Conservation (phyloP, 2,888 invertebrate species). For the Nowickia ferox region DNA sequence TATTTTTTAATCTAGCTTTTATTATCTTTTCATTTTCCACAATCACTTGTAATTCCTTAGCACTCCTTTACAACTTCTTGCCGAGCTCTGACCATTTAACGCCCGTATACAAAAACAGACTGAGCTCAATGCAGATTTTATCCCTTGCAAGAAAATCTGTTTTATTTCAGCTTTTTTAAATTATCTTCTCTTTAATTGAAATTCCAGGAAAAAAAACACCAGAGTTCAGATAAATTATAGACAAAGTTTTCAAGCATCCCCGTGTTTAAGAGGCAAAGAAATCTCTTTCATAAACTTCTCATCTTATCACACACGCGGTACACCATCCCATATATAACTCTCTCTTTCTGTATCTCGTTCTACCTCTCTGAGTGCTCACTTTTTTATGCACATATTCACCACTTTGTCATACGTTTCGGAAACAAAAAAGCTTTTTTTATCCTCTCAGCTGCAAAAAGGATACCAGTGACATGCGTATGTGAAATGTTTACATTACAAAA, state of each 20-base stretch:
- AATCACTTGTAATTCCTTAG: slow-evolving; percentile 53
- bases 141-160: slow-evolving; percentile 76
- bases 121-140: slow-evolving; percentile 80
- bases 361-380: neutral
- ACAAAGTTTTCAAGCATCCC: slow-evolving; percentile 42
- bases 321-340: neutral
- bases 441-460: slow-evolving; percentile 37
- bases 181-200: slow-evolving; percentile 51
- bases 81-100: slow-evolving; percentile 81
- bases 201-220: neutral
- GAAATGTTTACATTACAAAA: slow-evolving; percentile 62
- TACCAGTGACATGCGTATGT: slow-evolving; percentile 46
- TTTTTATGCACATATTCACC: slow-evolving; percentile 49
- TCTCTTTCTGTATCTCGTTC: neutral
- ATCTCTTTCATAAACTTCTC: neutral
- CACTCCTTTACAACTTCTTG: slow-evolving; percentile 41
- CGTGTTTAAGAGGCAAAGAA: slow-evolving; percentile 38
- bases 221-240: slow-evolving; percentile 31
- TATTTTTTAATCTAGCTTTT: slow-evolving; percentile 49
- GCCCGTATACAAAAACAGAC: slow-evolving; percentile 83
- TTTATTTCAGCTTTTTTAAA: slow-evolving; percentile 42
- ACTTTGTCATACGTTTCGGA: slow-evolving; percentile 6
- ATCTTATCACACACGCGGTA: neutral
- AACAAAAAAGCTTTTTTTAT: slow-evolving; percentile 48
- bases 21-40: slow-evolving; percentile 56